These are phyloP conservation scores for Oreortyx pictus DNA, from an alignment of 2,797 vertebrate species.

Conservation along the genomic window DNA sequence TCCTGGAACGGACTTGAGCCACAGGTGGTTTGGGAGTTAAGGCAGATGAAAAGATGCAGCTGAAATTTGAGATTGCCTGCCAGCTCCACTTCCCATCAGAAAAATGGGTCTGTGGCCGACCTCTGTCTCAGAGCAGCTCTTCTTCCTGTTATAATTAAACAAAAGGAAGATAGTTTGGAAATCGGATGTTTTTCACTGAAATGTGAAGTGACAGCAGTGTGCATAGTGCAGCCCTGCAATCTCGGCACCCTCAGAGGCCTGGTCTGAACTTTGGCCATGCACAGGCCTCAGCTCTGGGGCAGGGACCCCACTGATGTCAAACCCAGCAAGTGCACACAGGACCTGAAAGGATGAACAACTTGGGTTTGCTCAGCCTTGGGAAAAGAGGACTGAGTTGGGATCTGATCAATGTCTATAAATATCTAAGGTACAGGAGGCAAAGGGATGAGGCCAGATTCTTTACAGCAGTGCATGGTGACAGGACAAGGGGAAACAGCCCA, in stretches of 20 bases:
- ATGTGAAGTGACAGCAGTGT: background rate
- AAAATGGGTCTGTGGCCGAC: background rate
- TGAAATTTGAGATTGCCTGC: slow-evolving; percentile 22
- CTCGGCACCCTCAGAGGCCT: background rate
- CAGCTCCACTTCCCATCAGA: slow-evolving; percentile 9
- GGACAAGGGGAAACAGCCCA: too few species aligned
- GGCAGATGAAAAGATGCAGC: slow-evolving; percentile 39
- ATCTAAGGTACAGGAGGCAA: too few species aligned
- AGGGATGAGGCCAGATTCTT: too few species aligned
- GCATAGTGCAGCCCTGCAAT: background rate
- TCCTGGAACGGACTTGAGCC: background rate
- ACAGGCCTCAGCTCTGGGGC: background rate
- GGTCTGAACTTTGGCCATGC: background rate
- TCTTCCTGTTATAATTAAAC: slow-evolving; percentile 62
- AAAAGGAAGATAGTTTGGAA: slow-evolving; percentile 44
- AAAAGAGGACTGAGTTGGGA: too few species aligned
- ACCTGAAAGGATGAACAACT: too few species aligned
- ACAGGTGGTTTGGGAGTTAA: background rate
- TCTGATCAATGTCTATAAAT: too few species aligned
- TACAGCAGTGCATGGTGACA: too few species aligned
- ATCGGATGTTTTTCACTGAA: slow-evolving; percentile 24
- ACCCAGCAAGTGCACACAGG: accelerated
- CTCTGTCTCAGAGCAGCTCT: background rate
- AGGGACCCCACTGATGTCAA: accelerated
- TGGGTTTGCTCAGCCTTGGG: too few species aligned